These are phyloP conservation scores for Hetaerina titia DNA, from an alignment of 2,888 invertebrate species.

Conservation along the genomic window DNA sequence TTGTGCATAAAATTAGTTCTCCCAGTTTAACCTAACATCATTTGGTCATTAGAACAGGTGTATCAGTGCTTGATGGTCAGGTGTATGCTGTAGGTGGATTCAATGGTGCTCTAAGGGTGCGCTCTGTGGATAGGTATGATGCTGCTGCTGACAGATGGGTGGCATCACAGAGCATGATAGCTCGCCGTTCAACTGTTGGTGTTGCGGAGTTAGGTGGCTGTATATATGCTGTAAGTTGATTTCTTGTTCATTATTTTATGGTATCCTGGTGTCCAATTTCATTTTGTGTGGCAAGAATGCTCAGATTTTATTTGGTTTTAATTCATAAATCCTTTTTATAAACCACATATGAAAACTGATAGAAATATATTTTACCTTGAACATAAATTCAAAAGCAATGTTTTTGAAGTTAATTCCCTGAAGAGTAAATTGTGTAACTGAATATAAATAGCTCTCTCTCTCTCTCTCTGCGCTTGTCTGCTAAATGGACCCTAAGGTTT, in stretches of 20 bases:
- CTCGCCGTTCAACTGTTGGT: slow-evolving; percentile 94
- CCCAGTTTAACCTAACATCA: background rate
- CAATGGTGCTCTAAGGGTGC: slow-evolving; percentile 93
- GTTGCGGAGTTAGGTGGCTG: slow-evolving; percentile 93
- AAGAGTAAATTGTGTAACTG: too few species aligned
- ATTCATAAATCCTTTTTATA: too few species aligned
- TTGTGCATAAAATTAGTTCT: background rate
- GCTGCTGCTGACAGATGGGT: slow-evolving; percentile 91
- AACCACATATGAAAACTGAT: too few species aligned
- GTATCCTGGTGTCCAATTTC: too few species aligned
- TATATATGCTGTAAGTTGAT: slow-evolving; percentile 87
- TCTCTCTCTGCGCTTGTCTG: too few species aligned
- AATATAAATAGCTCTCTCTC: too few species aligned
- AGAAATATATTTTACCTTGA: too few species aligned
- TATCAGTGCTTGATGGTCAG: slow-evolving; percentile 88
- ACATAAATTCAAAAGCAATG: too few species aligned
- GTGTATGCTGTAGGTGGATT: slow-evolving; percentile 95
- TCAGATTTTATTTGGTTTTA: too few species aligned
- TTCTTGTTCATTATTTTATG: background rate
- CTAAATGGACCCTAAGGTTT: too few species aligned
- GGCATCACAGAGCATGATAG: slow-evolving; percentile 92
- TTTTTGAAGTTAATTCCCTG: too few species aligned
- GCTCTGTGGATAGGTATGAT: slow-evolving; percentile 96
- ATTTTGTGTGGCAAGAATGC: too few species aligned
- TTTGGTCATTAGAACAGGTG: slow-evolving; percentile 80